Conservation (phyloP, 2,888 invertebrate genomes). For the Mythimna pallens region DNA sequence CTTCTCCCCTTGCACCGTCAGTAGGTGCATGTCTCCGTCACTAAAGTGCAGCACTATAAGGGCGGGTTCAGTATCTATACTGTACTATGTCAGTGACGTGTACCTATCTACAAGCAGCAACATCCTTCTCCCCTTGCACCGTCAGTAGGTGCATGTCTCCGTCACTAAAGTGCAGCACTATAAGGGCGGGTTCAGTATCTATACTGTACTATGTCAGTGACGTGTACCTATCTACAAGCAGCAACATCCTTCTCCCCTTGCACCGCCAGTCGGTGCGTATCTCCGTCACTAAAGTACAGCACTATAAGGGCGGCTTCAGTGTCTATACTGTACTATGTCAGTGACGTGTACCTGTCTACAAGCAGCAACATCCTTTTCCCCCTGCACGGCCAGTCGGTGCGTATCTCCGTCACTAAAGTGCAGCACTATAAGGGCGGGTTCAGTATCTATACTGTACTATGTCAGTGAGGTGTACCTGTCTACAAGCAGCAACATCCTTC, state of each 20-base stretch:
- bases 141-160: constrained; percentile 90
- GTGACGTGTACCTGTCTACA: too few species aligned
- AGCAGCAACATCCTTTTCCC: too few species aligned
- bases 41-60: constrained; percentile 82
- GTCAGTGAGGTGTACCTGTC: not conserved
- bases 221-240: constrained; percentile 72
- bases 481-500: constrained; percentile 72
- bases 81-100: too few species aligned
- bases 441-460: not conserved
- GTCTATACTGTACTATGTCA: too few species aligned
- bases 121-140: constrained; percentile 79
- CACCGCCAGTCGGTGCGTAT: constrained; percentile 89
- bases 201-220: too few species aligned
- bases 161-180: constrained; percentile 89
- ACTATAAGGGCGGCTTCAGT: constrained; percentile 86
- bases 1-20: constrained; percentile 83
- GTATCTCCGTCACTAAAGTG: constrained; percentile 90
- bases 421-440: constrained; percentile 60
- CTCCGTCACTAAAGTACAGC: constrained; percentile 90
- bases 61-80: not conserved
- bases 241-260: constrained; percentile 76
- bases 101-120: constrained; percentile 65
- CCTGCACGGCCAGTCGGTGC: constrained; percentile 81
- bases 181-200: constrained; percentile 83
- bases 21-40: constrained; percentile 90